Conservation (phyloP, 2,797 vertebrate species). For the Scarus forsteni region DNA sequence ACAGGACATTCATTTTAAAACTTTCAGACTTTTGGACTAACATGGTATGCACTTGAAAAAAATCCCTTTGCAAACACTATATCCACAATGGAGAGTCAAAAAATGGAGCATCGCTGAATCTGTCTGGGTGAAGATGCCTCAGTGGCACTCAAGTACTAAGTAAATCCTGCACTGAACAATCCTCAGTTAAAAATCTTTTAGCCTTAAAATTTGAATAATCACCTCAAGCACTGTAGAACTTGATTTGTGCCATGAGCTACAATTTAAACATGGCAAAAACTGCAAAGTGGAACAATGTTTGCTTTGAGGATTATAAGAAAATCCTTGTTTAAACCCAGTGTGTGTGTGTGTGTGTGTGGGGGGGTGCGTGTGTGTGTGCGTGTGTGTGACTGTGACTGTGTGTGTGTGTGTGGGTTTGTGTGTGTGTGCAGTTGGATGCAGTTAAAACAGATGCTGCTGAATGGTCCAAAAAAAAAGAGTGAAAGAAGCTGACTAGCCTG, state of each 20-base stretch:
- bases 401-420: constrained; percentile 9
- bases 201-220: constrained; percentile 23
- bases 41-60: constrained; percentile 49
- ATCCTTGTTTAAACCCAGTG: constrained; percentile 59
- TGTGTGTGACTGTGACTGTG: constrained; percentile 19
- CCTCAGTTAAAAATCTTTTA: constrained; percentile 26
- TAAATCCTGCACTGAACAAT: constrained; percentile 8
- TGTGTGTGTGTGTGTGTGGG: constrained; percentile 21
- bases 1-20: constrained; percentile 44
- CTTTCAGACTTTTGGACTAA: constrained; percentile 60
- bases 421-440: constrained; percentile 41
- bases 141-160: constrained; percentile 25
- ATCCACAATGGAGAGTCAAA: constrained; percentile 33
- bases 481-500: constrained; percentile 47
- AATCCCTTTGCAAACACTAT: constrained; percentile 52
- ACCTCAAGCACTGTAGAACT: constrained; percentile 34
- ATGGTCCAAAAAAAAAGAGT: constrained; percentile 56
- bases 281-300: constrained; percentile 73
- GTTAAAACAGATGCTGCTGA: constrained; percentile 68
- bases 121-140: constrained; percentile 21
- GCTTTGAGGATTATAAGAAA: constrained; percentile 72
- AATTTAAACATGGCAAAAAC: constrained; percentile 52
- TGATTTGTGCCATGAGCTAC: constrained; percentile 22
- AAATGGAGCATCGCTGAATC: constrained; percentile 47
- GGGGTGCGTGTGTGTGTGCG: constrained; percentile 15